Conservation (phyloP, 2,888 invertebrate genomes). For the Itoplectis maculator region DNA sequence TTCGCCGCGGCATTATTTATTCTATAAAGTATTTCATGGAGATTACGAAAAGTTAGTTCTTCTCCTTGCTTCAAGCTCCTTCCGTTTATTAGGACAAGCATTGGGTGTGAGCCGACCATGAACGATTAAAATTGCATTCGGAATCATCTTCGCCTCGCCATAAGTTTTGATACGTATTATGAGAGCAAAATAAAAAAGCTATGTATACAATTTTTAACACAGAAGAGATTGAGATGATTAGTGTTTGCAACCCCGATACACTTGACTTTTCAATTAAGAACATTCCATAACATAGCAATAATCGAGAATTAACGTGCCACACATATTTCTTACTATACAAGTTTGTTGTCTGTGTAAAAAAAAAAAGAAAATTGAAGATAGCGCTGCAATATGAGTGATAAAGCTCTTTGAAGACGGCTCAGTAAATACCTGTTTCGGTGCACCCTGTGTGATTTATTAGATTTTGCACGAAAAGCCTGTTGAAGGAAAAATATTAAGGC, state of each 20-base stretch:
- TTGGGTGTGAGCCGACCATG: too few relatives aligned
- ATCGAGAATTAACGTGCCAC: too few relatives aligned
- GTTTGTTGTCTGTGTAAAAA: not conserved
- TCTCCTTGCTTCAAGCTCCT: not conserved
- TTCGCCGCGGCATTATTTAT: not conserved
- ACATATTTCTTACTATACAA: too few relatives aligned
- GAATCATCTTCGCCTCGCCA: too few relatives aligned
- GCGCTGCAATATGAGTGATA: not conserved
- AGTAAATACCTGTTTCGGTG: not conserved
- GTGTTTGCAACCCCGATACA: too few relatives aligned
- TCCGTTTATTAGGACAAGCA: not conserved
- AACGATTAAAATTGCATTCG: too few relatives aligned
- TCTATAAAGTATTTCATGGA: not conserved
- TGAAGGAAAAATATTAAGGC: conserved; percentile 12
- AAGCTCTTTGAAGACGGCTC: not conserved
- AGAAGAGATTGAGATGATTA: too few relatives aligned
- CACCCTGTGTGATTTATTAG: not conserved
- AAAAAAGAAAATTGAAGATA: not conserved
- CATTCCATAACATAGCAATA: too few relatives aligned
- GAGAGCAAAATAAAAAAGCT: too few relatives aligned
- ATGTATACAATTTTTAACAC: too few relatives aligned
- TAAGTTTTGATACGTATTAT: too few relatives aligned
- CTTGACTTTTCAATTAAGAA: too few relatives aligned
- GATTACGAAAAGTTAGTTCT: not conserved
- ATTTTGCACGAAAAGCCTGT: not conserved